Evolutionary conservation across 2,797 vertebrate genomes (phyloP).

Genomic region (Masticophis lateralis): DNA sequence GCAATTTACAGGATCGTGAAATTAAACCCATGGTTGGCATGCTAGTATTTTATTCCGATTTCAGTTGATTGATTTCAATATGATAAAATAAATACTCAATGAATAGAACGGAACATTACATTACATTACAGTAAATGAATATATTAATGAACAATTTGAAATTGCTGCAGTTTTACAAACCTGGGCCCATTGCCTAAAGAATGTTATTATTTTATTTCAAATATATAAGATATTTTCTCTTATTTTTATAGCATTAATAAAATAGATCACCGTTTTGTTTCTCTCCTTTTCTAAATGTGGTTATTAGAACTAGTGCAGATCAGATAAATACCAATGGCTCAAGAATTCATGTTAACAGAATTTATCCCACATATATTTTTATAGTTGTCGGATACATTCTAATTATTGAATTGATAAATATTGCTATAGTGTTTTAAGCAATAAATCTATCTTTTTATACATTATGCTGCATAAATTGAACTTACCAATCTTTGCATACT

Average conservation of each 20-base stretch:
- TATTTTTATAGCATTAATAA: not conserved
- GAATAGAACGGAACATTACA: not conserved
- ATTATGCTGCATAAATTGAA: not conserved
- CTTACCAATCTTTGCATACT: slow-evolving; percentile 99
- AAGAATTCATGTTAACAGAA: not conserved
- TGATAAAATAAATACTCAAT: not conserved
- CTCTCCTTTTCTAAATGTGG: not conserved
- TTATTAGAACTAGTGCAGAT: not conserved
- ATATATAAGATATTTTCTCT: not conserved
- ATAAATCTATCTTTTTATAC: not conserved
- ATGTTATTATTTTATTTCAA: not conserved
- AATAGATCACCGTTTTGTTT: not conserved
- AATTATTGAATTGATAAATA: not conserved
- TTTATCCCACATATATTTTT: not conserved
- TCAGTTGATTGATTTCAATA: not conserved
- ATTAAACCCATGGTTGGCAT: not conserved
- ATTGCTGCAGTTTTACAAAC: not conserved
- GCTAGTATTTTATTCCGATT: not conserved
- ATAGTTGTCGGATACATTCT: not conserved
- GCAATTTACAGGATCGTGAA: not conserved
- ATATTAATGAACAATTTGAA: not conserved
- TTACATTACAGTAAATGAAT: not conserved
- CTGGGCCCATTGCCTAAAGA: not conserved
- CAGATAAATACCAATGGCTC: not conserved
- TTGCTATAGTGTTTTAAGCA: not conserved